Base-by-base conservation (phyloP, 2,888 invertebrate species). In the Pammene fasciana region DNA sequence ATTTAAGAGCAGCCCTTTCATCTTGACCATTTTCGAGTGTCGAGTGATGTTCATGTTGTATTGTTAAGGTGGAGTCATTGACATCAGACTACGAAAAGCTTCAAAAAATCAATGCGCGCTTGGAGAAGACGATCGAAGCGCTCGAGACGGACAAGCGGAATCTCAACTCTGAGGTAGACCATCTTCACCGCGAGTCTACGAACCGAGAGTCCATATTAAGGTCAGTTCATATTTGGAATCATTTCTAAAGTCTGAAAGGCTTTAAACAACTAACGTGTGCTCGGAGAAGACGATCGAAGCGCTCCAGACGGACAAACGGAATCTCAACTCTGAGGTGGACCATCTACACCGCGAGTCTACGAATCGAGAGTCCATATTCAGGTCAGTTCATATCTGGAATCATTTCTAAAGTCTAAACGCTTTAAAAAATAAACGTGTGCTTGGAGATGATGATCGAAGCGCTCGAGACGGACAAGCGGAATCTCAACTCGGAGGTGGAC, bases 41-140 rank as follows among this genome's bases (percentile, higher is more conserved):
- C 26, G 26, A n/a, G n/a, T n/a, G n/a, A n/a, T 14, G 14, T 14
- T 14, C 4, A 46, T 36, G 6, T 38, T 38, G 13, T 14, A 16
- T 14, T 14, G 10, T 52, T 48, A 54, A 92, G 96, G 94, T 96
- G 76, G 97, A 97, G 79, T 94, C 94, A 13, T 84, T 97, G 14
- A 96, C 95, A 80, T 93, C 93, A 1, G 97, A 97, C 79, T 96
- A 96, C 76, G 97, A 97, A 76, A 97, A 96, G 82, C 90, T 97
- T 38, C 96, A 96, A 82, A 95, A 97, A 82, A 90, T 94, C 52
- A 95, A 95, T 83, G 92, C 91, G 43, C 95, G 96, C 62, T 86
- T 97, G 18, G 96, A 97, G 82, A 97, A 97, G 84, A 93, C 95
- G 57, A 94, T 95, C 71, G 96, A 97, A 75, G 91, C 93, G 18